Conservation (phyloP, 2,888 invertebrate species). For the Hoplodrina blanda region DNA sequence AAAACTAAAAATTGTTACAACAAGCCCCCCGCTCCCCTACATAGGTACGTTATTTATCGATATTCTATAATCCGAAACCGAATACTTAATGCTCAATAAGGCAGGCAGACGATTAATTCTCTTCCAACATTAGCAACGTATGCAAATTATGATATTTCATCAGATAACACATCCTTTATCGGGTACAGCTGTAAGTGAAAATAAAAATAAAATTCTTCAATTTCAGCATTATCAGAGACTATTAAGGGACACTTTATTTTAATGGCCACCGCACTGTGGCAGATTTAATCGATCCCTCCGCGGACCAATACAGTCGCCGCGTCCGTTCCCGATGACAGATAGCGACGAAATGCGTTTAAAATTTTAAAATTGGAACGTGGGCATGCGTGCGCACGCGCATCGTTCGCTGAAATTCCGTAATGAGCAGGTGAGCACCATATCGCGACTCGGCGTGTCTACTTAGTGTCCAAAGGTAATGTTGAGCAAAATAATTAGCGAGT, state of each 20-base stretch:
- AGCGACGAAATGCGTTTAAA: constrained; percentile 84
- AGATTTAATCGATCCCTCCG: constrained; percentile 82
- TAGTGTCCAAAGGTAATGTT: constrained; percentile 77
- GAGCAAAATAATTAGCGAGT: constrained; percentile 78
- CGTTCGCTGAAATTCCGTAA: constrained; percentile 77
- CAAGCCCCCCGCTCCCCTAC: too few relatives aligned
- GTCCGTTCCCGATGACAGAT: constrained; percentile 87
- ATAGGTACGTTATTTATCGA: constrained; percentile 57
- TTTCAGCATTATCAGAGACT: constrained; percentile 77
- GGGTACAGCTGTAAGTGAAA: constrained; percentile 71
- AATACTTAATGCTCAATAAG: constrained; percentile 64
- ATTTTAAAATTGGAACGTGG: constrained; percentile 78
- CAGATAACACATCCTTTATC: constrained; percentile 62
- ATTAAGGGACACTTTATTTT: constrained; percentile 84
- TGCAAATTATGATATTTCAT: constrained; percentile 69
- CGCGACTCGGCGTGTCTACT: constrained; percentile 79
- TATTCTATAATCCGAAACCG: constrained; percentile 61
- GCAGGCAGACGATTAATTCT: constrained; percentile 62
- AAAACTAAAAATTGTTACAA: too few relatives aligned
- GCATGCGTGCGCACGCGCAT: constrained; percentile 79
- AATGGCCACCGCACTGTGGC: constrained; percentile 81
- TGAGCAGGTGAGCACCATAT: constrained; percentile 84
- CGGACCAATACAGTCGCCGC: constrained; percentile 73
- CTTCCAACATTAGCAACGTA: constrained; percentile 62
- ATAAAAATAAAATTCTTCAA: constrained; percentile 69